A percentile compares a stretch with the other conserved stretches of the same genome.
Evolutionary conservation across 2,113 vertebrate species (phyloP).

Genomic region (Sorex araneus): DNA sequence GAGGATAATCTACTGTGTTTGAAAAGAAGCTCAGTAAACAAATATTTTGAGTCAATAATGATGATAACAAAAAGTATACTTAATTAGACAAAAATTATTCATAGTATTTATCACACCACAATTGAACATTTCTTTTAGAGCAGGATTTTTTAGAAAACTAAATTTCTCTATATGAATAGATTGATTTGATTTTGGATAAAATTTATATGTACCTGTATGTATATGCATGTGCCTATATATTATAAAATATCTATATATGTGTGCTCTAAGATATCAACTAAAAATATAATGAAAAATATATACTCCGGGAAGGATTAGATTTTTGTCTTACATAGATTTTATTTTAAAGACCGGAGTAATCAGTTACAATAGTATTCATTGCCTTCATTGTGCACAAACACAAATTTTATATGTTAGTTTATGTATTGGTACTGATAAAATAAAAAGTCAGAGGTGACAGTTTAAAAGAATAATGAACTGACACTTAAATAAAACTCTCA

Average conservation of each 20-base stretch:
- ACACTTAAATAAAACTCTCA: neutral
- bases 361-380: neutral
- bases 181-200: neutral
- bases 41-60: neutral
- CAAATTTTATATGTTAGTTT: neutral
- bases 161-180: constrained; percentile 9
- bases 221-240: neutral
- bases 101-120: neutral
- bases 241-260: too few species aligned
- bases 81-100: neutral
- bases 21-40: neutral
- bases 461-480: neutral
- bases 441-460: neutral
- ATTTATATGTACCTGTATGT: neutral
- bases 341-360: neutral
- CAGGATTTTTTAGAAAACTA: constrained; percentile 41
- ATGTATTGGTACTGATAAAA: neutral
- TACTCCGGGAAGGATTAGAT: neutral
- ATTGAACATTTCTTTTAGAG: neutral
- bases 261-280: neutral
- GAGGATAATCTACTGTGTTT: neutral
- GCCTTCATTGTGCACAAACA: neutral
- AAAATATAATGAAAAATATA: constrained; percentile 50
- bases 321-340: neutral
- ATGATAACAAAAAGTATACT: neutral